These are phyloP conservation scores for Gryllus longicercus DNA, from an alignment of 2,888 invertebrate genomes.

Conservation along the genomic window DNA sequence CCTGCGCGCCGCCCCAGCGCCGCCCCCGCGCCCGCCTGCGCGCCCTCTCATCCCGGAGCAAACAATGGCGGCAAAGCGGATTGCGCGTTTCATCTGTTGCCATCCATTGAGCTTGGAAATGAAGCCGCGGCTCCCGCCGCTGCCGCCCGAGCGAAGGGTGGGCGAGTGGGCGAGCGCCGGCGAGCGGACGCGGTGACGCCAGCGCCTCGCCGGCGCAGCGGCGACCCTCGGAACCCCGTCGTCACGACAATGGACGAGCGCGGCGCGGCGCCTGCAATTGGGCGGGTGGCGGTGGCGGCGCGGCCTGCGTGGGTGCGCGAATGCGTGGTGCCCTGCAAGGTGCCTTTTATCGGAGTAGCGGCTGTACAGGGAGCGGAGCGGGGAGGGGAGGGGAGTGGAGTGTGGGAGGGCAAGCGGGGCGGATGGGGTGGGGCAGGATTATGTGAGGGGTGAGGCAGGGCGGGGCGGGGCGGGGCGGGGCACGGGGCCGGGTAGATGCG, in stretches of 20 bases:
- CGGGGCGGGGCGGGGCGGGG: too few relatives aligned
- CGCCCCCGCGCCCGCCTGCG: background rate
- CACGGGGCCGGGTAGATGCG: too few relatives aligned
- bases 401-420: too few relatives aligned
- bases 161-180: background rate
- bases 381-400: too few relatives aligned
- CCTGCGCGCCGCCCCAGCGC: background rate
- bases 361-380: too few relatives aligned
- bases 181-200: background rate
- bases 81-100: slow-evolving; percentile 35
- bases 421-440: too few relatives aligned
- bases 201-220: background rate
- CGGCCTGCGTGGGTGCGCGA: too few relatives aligned
- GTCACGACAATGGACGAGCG: background rate
- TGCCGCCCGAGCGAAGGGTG: background rate
- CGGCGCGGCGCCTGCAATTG: background rate
- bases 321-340: too few relatives aligned
- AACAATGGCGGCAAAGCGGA: slow-evolving; percentile 34
- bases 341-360: too few relatives aligned
- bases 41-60: slow-evolving; percentile 18
- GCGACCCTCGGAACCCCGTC: slow-evolving; percentile 18
- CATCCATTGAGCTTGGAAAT: slow-evolving; percentile 30
- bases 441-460: too few relatives aligned
- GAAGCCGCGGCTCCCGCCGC: slow-evolving; percentile 24
- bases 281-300: too few relatives aligned